Evolutionary conservation across 1,140 invertebrate species (phyloP), one percentile per base, ranked within the genome.

Genomic region (Dufourea novaeangliae): DNA sequence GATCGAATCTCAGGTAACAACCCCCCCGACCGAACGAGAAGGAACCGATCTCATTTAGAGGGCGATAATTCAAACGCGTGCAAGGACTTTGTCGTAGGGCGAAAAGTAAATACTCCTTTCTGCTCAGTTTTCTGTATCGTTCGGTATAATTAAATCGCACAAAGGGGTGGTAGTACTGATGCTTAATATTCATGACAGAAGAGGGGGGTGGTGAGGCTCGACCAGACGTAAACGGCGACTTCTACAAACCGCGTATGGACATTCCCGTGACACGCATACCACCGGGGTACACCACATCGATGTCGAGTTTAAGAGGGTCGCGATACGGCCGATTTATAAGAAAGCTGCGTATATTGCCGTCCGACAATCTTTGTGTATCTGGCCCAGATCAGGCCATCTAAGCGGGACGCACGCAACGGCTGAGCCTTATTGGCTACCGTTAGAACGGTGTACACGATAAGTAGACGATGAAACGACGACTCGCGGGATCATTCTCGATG

Each of bases 311-410:
- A 34, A 39, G 10, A 14, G 2, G n/a, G 27, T 11, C 54, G 80
- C 57, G 76, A 78, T 69, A 77, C 54, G 29, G n/a, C 27, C 61
- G 41, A 87, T 86, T 82, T 84, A 76, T 86, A 87, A 85, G 78
- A 84, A 84, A 85, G 66, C 62, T 87, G 83, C 78, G 80, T 86
- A 74, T 82, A 87, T 84, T 82, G 70, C n/a, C 56, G 44, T 32
- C 34, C 46, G 57, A 50, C 54, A 44, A 64, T 76, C 75, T 78
- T 67, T 79, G 83, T 87, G 81, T 89, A 91, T 91, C 89, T 91
- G 87, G 90, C 86, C 90, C 88, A 91, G 90, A 91, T 91, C 90
- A 50, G 82, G 44, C 34, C 56, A n/a, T 76, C 75, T 85, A 85
- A 89, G 67, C 83, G 87, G 87, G 87, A 82, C 84, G 67, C 90